Evolutionary conservation across 2,113 vertebrate species (phyloP).

Genomic region (Nothocercus julius): DNA sequence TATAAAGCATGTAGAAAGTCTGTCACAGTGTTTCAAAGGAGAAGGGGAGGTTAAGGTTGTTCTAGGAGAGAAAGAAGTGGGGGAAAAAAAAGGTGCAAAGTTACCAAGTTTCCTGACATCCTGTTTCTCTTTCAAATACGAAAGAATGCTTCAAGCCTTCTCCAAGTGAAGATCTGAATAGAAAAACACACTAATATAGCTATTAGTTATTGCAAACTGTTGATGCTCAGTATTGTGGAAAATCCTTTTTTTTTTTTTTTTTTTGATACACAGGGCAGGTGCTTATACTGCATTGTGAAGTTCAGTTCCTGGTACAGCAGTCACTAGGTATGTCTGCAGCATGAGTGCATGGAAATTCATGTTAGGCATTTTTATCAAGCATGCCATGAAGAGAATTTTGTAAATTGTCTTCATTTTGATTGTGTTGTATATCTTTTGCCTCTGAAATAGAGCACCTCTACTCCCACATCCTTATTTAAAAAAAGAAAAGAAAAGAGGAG

Average conservation of each 20-base stretch:
- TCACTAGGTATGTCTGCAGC: not conserved
- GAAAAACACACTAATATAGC: not conserved
- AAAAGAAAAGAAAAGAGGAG: too few species aligned
- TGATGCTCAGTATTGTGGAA: not conserved
- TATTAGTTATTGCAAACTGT: not conserved
- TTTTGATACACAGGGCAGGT: not conserved
- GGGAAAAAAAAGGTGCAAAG: not conserved
- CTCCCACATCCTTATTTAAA: not conserved
- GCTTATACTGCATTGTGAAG: not conserved
- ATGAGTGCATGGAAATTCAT: not conserved
- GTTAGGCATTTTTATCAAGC: not conserved
- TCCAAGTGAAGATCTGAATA: not conserved
- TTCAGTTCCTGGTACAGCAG: not conserved
- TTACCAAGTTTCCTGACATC: not conserved
- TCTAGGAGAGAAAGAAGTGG: not conserved
- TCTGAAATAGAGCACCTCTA: not conserved
- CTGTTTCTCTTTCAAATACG: fast-evolving
- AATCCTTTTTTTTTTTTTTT: not conserved
- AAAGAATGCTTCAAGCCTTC: not conserved
- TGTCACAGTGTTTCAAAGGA: not conserved
- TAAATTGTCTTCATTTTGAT: not conserved
- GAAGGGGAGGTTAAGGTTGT: not conserved
- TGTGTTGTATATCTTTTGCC: not conserved
- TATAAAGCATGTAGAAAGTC: not conserved
- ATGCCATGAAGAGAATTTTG: not conserved